Percentiles rank a stretch among this genome's conserved stretches.
phyloP scores from a whole-genome alignment of 1,140 invertebrate genomes.

The Antheraea mylitta region DNA sequence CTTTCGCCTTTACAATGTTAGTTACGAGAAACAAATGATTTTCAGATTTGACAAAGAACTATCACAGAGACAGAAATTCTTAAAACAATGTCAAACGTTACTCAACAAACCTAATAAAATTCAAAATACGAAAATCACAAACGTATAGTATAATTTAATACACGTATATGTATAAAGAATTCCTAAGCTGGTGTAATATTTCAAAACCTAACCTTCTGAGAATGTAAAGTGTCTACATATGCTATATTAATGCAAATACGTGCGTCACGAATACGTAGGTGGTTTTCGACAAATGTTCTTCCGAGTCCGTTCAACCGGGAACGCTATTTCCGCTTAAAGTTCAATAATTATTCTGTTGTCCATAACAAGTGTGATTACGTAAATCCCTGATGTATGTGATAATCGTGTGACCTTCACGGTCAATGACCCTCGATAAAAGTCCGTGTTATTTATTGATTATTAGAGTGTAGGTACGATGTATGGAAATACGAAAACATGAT shows the following conservation, averaged over 20 bases:
- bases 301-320: conserved; percentile 61
- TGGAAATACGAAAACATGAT: background rate
- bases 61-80: too few species aligned
- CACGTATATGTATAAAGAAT: background rate
- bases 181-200: background rate
- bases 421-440: conserved; percentile 41
- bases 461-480: background rate
- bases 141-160: too few species aligned
- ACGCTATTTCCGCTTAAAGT: conserved; percentile 45
- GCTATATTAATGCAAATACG: background rate
- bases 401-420: conserved; percentile 56
- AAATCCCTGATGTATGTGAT: conserved; percentile 51
- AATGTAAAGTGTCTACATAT: background rate
- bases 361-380: conserved; percentile 47
- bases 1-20: too few species aligned
- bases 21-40: too few species aligned
- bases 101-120: too few species aligned
- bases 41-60: too few species aligned
- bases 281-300: conserved; percentile 48
- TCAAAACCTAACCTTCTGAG: background rate
- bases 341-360: conserved; percentile 44
- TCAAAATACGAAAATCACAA: too few species aligned
- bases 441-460: conserved; percentile 23
- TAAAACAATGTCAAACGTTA: too few species aligned
- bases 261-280: background rate